Percentiles rank a stretch among this genome's conserved stretches.
Conservation (phyloP, 2,113 vertebrate genomes). For the Thunnus maccoyii region DNA sequence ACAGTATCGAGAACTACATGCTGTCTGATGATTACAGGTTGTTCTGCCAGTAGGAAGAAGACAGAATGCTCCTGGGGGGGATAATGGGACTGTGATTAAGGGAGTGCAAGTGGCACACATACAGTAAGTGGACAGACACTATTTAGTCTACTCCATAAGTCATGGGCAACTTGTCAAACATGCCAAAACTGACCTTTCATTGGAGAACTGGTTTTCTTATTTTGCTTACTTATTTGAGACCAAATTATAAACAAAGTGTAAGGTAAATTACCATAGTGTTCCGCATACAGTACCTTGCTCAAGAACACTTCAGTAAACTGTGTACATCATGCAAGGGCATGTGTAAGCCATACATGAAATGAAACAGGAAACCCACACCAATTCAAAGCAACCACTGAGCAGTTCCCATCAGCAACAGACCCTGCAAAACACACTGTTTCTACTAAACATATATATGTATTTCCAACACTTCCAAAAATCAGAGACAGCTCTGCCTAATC, state of each 20-base stretch:
- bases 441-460: not conserved
- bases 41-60: constrained; percentile 22
- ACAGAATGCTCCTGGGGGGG: constrained; percentile 32
- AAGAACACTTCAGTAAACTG: constrained; percentile 3
- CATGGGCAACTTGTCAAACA: not conserved
- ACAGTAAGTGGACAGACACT: not conserved
- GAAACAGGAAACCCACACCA: constrained; percentile 32
- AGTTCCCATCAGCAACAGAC: not conserved
- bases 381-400: not conserved
- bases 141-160: not conserved
- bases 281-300: constrained; percentile 1
- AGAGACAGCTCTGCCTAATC: constrained; percentile 19
- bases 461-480: not conserved
- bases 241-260: not conserved
- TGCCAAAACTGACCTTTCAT: not conserved
- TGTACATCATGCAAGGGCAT: not conserved
- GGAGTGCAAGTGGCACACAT: constrained; percentile 21
- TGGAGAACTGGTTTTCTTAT: not conserved
- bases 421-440: not conserved
- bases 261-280: not conserved
- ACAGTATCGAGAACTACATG: constrained; percentile 7
- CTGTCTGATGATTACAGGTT: constrained; percentile 39
- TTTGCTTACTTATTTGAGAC: not conserved
- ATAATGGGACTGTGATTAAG: constrained; percentile 38
- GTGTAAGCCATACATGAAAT: constrained; percentile 1